Evolutionary conservation across 37 sponge, comb jelly and placozoan species (phyloP), one percentile per base, ranked within the genome.

Genomic region (Agelas oroides): DNA sequence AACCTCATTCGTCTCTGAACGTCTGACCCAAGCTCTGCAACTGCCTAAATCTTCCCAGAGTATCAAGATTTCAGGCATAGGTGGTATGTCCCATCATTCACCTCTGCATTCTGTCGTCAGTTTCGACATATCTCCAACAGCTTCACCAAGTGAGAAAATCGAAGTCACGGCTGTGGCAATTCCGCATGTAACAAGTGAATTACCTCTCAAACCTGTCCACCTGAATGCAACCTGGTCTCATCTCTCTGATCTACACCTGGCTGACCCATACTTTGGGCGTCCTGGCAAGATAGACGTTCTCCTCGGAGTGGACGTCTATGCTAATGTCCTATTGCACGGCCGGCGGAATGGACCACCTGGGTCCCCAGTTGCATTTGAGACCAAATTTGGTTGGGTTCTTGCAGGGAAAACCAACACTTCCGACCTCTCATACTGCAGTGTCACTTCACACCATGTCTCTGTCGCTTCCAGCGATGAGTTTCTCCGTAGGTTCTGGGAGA

Each of bases 401-500:
- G 24, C 65, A 60, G 83, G 83, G 25, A 59, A 59, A 37, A 82
- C 64, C n/a, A 64, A 72, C 24, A 30, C 27, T 24, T 38, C 52
- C 53, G 69, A 17, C 18, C 0, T 37, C 28, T 24, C 83, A 24
- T 59, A 61, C 13, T n/a, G n/a, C n/a, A n/a, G 1, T 40, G 64
- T 82, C 25, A 53, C 83, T 30, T 33, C 83, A 12, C 63, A 62
- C 63, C 73, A 82, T 32, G 65, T 32, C 18, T 28, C 46, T 12
- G 69, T 59, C 24, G 24, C 54, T 60, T 80, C 58, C 31, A 56
- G 59, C 32, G 78, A 86, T 41, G 86, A 86, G 35, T 56, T 77
- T 35, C 86, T 86, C 6, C 58, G 60, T 23, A 86, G 58, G 78
- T 86, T 86, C 62, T 86, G 86, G 86, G 78, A 86, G 53, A 77